Conservation (phyloP, 2,797 vertebrate species). For the Notolabrus celidotus region DNA sequence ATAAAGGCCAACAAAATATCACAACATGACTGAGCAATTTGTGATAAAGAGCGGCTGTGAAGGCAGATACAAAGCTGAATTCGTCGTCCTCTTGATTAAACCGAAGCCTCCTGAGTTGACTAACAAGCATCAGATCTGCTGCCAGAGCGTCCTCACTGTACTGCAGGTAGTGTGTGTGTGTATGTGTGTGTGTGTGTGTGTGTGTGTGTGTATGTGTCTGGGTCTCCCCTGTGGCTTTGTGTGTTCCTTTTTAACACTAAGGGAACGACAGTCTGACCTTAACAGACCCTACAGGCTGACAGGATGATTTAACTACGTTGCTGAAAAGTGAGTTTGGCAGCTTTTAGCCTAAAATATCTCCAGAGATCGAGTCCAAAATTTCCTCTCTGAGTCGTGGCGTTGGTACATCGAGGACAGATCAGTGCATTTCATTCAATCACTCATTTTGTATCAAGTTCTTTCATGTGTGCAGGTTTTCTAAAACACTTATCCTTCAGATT, state of each 20-base stretch:
- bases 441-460: not conserved
- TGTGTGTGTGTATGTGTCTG: no score
- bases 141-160: conserved; percentile 46
- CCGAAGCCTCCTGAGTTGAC: conserved; percentile 20
- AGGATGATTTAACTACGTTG: conserved; percentile 52
- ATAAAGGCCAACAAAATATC: conserved; percentile 15
- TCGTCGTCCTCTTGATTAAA: conserved; percentile 50
- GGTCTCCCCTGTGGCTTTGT: conserved; percentile 36
- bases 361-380: conserved; percentile 59
- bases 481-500: conserved; percentile 1
- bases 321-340: conserved; percentile 62
- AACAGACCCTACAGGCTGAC: conserved; percentile 59
- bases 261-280: conserved; percentile 57
- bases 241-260: conserved; percentile 31
- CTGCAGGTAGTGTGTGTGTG: conserved; percentile 40
- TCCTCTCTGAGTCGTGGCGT: conserved; percentile 23
- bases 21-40: conserved; percentile 42
- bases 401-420: conserved; percentile 31
- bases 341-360: conserved; percentile 53
- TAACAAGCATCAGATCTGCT: conserved; percentile 41
- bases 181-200: no score
- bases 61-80: conserved; percentile 26
- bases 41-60: conserved; percentile 41
- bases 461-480: not conserved
- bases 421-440: no score